Evolutionary conservation across 2,888 invertebrate genomes (phyloP).

Genomic region (Tetheella fluctuosa): DNA sequence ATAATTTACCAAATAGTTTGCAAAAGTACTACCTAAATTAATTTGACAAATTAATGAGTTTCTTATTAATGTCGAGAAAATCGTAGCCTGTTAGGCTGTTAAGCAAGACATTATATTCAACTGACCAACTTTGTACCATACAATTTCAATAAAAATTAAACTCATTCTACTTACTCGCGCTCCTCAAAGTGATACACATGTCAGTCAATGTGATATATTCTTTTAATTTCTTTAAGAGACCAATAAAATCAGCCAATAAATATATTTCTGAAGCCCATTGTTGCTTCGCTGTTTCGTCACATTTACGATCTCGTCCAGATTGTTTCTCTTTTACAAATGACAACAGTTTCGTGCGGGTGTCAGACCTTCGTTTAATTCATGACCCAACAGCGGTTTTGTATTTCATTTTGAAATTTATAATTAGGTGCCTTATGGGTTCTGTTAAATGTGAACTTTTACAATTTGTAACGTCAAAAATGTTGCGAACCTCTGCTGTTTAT

Average conservation of each 20-base stretch:
- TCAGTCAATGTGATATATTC: conserved; percentile 63
- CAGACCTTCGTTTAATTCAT: conserved; percentile 25
- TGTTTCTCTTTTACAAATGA: conserved; percentile 33
- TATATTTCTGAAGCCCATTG: conserved; percentile 56
- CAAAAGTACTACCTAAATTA: too few relatives aligned
- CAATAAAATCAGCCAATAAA: conserved; percentile 67
- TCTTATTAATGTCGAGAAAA: too few relatives aligned
- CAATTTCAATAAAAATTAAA: conserved; percentile 8
- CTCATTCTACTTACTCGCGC: neutral
- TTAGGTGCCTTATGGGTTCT: conserved; percentile 19
- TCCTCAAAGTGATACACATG: conserved; percentile 28
- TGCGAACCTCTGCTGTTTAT: neutral
- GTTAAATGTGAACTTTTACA: neutral
- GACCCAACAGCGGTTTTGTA: conserved; percentile 24
- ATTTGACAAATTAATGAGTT: too few relatives aligned
- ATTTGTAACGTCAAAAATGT: neutral
- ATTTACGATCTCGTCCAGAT: conserved; percentile 53
- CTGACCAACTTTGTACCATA: neutral
- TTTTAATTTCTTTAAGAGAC: conserved; percentile 62
- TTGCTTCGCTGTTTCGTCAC: conserved; percentile 54
- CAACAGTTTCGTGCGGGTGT: conserved; percentile 22
- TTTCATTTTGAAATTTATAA: conserved; percentile 29
- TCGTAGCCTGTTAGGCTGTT: too few relatives aligned
- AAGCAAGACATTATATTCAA: neutral
- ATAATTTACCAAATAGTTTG: too few relatives aligned